phyloP scores from a whole-genome alignment of 2,113 vertebrate genomes.

The Clarias macrocephalus region DNA sequence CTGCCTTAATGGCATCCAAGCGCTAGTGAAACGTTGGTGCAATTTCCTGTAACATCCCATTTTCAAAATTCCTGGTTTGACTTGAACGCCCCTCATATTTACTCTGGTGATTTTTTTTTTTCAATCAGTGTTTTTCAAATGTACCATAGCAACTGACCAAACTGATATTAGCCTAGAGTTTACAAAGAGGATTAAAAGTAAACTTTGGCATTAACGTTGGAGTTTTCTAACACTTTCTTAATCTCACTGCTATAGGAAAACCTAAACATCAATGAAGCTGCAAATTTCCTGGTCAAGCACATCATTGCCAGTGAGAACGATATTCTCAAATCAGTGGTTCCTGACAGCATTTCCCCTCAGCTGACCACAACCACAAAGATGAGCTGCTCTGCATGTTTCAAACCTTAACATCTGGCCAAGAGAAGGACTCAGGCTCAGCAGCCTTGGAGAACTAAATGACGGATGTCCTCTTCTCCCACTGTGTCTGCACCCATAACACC shows the following conservation, averaged over 20 bases:
- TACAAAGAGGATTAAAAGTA: neutral
- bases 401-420: constrained; percentile 48
- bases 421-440: neutral
- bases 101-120: neutral
- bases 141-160: neutral
- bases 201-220: neutral
- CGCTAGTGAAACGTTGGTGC: no score
- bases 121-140: neutral
- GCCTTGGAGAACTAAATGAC: neutral
- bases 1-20: no score
- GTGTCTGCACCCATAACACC: neutral
- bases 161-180: neutral
- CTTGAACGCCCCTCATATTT: neutral
- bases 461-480: constrained; percentile 2
- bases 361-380: constrained; percentile 73
- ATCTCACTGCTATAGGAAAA: constrained; percentile 80
- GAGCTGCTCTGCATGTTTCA: constrained; percentile 87
- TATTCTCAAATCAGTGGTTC: constrained; percentile 78
- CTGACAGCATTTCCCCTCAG: constrained; percentile 86
- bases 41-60: no score
- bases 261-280: constrained; percentile 90
- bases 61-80: no score
- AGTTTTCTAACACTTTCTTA: neutral
- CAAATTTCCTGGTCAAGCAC: constrained; percentile 92
- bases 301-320: constrained; percentile 92